These are phyloP conservation scores for Odobenus rosmarus DNA, from an alignment of 2,113 vertebrate species.

Conservation along the genomic window DNA sequence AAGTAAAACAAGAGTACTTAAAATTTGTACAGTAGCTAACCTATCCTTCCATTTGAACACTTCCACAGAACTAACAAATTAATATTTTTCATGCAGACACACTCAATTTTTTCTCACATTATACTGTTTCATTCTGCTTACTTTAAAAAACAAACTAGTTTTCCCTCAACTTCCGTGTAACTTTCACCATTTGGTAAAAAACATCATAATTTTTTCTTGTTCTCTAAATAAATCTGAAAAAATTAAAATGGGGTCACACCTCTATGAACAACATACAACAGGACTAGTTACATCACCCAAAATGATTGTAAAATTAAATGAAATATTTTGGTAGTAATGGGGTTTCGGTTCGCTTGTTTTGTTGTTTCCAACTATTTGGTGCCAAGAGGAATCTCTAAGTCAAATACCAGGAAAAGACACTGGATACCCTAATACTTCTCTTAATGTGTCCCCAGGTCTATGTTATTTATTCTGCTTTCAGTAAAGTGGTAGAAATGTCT, in stretches of 20 bases:
- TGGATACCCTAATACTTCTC: neutral
- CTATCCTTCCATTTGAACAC: neutral
- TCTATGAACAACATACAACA: neutral
- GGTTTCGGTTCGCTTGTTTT: neutral
- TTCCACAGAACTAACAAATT: neutral
- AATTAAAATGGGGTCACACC: neutral
- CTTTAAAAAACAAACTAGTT: neutral
- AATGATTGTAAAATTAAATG: conserved; percentile 30
- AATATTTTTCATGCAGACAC: conserved; percentile 7
- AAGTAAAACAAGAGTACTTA: neutral
- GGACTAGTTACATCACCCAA: neutral
- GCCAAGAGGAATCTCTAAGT: conserved; percentile 64
- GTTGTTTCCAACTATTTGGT: conserved; percentile 47
- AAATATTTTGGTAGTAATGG: conserved; percentile 62
- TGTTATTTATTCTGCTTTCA: neutral
- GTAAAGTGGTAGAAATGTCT: neutral
- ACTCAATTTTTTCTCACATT: neutral
- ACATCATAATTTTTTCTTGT: neutral
- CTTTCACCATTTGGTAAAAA: neutral
- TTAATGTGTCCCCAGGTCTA: neutral
- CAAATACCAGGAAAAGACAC: conserved; percentile 33
- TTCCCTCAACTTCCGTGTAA: neutral
- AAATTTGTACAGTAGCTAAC: neutral
- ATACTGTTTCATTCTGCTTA: neutral
- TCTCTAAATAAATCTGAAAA: conserved; percentile 59